Evolutionary conservation across 2,113 vertebrate genomes (phyloP).

Genomic region (Antigone vipio): DNA sequence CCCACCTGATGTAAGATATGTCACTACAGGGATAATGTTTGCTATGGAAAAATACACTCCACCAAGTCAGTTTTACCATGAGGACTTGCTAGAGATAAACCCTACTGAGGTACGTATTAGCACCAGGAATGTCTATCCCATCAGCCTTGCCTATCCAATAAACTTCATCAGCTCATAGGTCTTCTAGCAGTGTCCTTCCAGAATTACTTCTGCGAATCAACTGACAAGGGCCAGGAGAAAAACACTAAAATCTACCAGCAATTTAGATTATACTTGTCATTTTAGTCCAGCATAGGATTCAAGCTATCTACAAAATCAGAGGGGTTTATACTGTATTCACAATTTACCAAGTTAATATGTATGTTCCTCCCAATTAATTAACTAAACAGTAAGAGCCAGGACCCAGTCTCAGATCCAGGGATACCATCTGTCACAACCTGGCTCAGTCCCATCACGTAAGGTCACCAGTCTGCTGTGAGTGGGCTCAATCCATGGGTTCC

Average conservation of each 20-base stretch:
- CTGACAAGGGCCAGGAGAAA: background rate
- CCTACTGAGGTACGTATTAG: background rate
- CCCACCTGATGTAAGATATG: background rate
- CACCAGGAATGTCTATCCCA: background rate
- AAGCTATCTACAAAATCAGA: background rate
- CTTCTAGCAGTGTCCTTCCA: background rate
- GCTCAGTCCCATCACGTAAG: slow-evolving; percentile 20
- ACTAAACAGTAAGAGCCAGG: slow-evolving; percentile 51
- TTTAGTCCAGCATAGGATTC: background rate
- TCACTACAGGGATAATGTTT: background rate
- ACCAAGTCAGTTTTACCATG: background rate
- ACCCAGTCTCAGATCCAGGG: slow-evolving; percentile 39
- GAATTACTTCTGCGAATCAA: background rate
- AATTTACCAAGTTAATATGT: slow-evolving; percentile 18
- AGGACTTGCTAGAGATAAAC: background rate
- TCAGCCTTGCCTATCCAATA: background rate
- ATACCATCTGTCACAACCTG: slow-evolving; percentile 57
- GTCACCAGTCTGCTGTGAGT: slow-evolving; percentile 57
- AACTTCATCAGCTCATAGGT: background rate
- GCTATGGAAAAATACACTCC: background rate
- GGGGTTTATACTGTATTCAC: background rate
- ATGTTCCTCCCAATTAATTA: slow-evolving; percentile 46
- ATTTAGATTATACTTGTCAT: background rate
- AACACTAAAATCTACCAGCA: background rate
- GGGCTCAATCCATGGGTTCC: slow-evolving; percentile 15